phyloP scores from a whole-genome alignment of 2,888 invertebrate genomes.

The Sericinus montela region DNA sequence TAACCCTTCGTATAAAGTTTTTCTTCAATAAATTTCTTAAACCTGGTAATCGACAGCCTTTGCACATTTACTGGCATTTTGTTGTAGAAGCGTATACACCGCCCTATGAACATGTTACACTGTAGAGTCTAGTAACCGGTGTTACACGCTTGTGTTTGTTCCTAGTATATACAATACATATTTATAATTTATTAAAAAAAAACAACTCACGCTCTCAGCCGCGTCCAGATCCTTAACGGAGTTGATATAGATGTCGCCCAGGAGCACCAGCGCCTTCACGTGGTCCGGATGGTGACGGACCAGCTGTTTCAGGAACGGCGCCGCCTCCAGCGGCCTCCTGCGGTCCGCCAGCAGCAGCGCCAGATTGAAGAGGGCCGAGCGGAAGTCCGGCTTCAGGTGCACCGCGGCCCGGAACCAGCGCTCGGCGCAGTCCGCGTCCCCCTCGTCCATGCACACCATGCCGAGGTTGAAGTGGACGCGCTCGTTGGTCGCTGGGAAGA shows the following conservation, averaged over 20 bases:
- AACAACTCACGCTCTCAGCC: conserved; percentile 89
- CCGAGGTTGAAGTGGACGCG: conserved; percentile 96
- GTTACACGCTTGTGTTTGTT: no score
- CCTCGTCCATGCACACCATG: conserved; percentile 98
- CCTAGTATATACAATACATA: no score
- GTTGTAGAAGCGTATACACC: no score
- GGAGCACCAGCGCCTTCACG: conserved; percentile 93
- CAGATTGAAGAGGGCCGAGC: conserved; percentile 96
- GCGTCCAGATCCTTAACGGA: conserved; percentile 95
- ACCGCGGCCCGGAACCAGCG: conserved; percentile 94
- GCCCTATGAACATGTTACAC: no score
- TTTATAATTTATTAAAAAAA: no score
- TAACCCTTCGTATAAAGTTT: no score
- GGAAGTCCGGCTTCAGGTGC: conserved; percentile 91
- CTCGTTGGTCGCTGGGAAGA: conserved; percentile 85
- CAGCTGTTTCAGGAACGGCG: conserved; percentile 94
- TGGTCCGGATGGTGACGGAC: conserved; percentile 95
- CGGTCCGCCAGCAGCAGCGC: conserved; percentile 94
- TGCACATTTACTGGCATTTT: no score
- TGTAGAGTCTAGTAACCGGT: no score
- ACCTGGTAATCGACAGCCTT: no score
- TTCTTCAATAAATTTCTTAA: no score
- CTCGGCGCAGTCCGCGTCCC: conserved; percentile 92
- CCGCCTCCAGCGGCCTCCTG: conserved; percentile 92
- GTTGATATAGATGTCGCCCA: conserved; percentile 98